These are phyloP conservation scores for Linnaemya tessellans DNA, from an alignment of 2,888 invertebrate genomes.

Conservation along the genomic window DNA sequence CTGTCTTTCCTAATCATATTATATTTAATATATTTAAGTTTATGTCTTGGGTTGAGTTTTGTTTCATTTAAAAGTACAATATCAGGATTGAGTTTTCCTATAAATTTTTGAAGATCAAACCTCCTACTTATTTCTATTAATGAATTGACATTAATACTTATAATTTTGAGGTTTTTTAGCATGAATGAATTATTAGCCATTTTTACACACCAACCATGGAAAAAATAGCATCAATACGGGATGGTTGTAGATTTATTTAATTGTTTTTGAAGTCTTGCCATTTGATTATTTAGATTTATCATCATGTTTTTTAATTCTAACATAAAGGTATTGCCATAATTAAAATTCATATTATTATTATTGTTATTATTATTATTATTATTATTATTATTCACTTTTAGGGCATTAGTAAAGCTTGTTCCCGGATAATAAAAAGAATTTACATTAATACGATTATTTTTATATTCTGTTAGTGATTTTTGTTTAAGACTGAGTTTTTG, in stretches of 20 bases:
- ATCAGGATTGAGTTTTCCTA: background rate
- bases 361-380: background rate
- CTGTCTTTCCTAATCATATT: conserved; percentile 15
- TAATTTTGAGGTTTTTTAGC: background rate
- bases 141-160: background rate
- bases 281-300: conserved; percentile 3
- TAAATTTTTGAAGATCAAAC: background rate
- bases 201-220: background rate
- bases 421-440: background rate
- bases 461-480: background rate
- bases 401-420: background rate
- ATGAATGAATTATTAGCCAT: background rate
- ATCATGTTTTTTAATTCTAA: background rate
- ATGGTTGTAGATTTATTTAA: background rate
- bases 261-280: conserved; percentile 5
- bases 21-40: conserved; percentile 3
- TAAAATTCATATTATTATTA: background rate
- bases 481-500: background rate
- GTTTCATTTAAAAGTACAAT: conserved; percentile 34
- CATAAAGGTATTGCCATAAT: background rate
- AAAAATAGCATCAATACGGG: background rate
- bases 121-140: background rate
- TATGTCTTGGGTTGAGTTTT: conserved; percentile 26
- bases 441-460: background rate
- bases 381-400: background rate